Percentiles rank a stretch among this genome's conserved stretches.
Evolutionary conservation across 2,888 invertebrate genomes (phyloP).

Genomic region (Pteria penguin): DNA sequence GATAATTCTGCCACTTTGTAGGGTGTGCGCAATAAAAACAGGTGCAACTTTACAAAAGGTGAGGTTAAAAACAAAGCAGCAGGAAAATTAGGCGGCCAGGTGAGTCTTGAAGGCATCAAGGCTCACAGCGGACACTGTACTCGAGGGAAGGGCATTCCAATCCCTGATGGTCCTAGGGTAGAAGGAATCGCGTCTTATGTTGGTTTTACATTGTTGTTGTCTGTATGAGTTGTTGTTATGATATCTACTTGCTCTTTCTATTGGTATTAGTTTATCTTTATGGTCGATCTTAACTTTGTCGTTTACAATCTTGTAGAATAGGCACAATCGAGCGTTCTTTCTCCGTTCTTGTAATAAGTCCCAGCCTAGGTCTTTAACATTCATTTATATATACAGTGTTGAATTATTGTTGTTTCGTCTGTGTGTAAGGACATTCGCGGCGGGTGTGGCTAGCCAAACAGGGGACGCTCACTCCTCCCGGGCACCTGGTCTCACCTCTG

Average conservation of each 20-base stretch:
- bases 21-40: not conserved
- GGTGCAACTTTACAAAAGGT: not conserved
- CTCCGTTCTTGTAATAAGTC: not conserved
- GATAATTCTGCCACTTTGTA: not conserved
- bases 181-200: slow-evolving; percentile 1
- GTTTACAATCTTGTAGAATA: slow-evolving; percentile 12
- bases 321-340: not conserved
- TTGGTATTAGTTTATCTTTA: slow-evolving; percentile 1
- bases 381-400: too few relatives aligned
- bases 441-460: too few relatives aligned
- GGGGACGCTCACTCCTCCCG: too few relatives aligned
- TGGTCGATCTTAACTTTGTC: slow-evolving; percentile 8
- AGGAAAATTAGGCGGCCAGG: not conserved
- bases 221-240: not conserved
- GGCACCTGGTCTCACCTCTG: too few relatives aligned
- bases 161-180: slow-evolving; percentile 10
- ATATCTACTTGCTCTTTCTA: not conserved
- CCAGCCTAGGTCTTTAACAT: not conserved
- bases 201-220: not conserved
- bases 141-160: slow-evolving; percentile 19
- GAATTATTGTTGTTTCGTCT: too few relatives aligned
- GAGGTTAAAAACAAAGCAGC: not conserved
- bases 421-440: too few relatives aligned
- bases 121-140: not conserved
- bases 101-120: not conserved